Evolutionary conservation across 2,888 invertebrate genomes (phyloP).

Genomic region (Tolmerus cingulatus): DNA sequence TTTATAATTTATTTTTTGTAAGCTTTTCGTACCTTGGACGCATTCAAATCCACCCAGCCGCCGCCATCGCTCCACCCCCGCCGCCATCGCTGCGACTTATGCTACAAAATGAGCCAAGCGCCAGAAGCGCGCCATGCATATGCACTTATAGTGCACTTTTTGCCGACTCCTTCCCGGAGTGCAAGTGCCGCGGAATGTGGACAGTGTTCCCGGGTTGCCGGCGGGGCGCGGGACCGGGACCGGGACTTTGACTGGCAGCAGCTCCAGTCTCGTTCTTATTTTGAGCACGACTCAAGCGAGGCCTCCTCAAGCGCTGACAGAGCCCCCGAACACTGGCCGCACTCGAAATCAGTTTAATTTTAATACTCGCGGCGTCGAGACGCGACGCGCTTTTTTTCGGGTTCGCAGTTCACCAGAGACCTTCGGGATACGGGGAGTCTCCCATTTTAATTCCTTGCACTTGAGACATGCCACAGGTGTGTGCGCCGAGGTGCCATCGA

Average conservation of each 20-base stretch:
- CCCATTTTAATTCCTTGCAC: not conserved
- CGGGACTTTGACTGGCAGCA: not conserved
- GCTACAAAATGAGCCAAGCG: not conserved
- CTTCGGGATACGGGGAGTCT: not conserved
- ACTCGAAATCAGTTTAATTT: conserved; percentile 25
- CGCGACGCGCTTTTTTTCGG: not conserved
- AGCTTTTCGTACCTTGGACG: not conserved
- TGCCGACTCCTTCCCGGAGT: not conserved
- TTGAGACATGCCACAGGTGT: not conserved
- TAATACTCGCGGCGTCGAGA: conserved; percentile 26
- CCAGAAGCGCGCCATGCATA: not conserved
- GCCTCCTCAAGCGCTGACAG: conserved; percentile 3
- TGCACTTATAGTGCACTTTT: conserved; percentile 1
- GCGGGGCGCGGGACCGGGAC: not conserved
- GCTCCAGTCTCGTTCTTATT: conserved; percentile 26
- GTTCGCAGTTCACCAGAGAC: not conserved
- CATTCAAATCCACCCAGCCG: not conserved
- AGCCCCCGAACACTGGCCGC: not conserved
- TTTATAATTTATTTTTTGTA: no score
- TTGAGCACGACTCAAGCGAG: conserved; percentile 2
- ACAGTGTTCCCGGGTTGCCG: not conserved
- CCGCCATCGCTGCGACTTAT: not conserved
- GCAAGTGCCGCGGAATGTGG: conserved; percentile 26
- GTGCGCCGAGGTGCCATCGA: not conserved
- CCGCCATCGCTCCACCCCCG: not conserved